Conservation (phyloP, 2,797 vertebrate genomes). For the Hyperoplus immaculatus region DNA sequence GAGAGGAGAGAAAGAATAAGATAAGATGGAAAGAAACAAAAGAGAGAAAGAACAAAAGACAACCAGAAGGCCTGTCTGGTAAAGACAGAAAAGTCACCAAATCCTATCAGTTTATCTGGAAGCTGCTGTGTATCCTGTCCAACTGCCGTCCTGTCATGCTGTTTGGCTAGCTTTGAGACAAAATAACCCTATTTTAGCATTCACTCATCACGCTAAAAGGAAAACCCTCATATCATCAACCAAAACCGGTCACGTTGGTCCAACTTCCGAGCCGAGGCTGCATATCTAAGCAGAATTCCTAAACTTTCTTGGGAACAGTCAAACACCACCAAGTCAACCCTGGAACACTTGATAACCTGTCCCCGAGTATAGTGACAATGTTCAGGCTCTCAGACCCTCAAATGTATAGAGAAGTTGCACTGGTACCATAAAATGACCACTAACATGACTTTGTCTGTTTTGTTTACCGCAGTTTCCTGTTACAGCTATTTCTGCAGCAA, state of each 20-base stretch:
- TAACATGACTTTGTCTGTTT: too few species aligned
- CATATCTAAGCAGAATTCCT: not conserved
- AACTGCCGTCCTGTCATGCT: not conserved
- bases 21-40: not conserved
- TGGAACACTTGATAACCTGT: too few species aligned
- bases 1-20: not conserved
- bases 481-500: too few species aligned
- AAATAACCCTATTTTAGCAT: constrained; percentile 18
- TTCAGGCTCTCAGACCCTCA: too few species aligned
- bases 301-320: too few species aligned
- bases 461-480: too few species aligned
- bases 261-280: not conserved
- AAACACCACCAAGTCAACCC: too few species aligned
- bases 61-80: not conserved
- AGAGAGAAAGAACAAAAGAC: not conserved
- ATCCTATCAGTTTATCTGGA: not conserved
- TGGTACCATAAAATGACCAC: too few species aligned
- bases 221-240: constrained; percentile 14
- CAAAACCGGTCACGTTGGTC: not conserved
- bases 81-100: not conserved
- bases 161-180: constrained; percentile 9
- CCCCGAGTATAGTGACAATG: too few species aligned
- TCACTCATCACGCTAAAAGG: constrained; percentile 25
- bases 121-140: not conserved
- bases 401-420: too few species aligned